A percentile compares a stretch with the other conserved stretches of the same genome.
Conservation (phyloP, 2,797 vertebrate species). For the Sebastes minor region DNA sequence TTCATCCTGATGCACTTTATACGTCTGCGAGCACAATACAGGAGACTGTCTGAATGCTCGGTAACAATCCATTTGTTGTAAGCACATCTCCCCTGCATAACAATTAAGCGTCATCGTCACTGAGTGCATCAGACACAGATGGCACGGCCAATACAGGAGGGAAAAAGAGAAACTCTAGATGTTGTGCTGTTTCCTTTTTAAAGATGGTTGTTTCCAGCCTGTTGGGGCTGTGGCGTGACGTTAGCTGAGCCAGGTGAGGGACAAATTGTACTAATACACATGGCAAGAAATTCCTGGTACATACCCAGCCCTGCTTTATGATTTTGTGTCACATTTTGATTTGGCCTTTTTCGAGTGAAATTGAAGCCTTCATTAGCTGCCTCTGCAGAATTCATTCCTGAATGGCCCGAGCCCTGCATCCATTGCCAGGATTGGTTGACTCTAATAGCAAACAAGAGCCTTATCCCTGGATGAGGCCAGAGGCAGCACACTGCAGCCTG, state of each 20-base stretch:
- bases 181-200: slow-evolving; percentile 38
- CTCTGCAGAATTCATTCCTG: slow-evolving; percentile 54
- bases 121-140: slow-evolving; percentile 73
- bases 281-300: slow-evolving; percentile 8
- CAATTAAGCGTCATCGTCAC: slow-evolving; percentile 70
- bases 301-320: not conserved
- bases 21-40: slow-evolving; percentile 22
- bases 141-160: slow-evolving; percentile 52
- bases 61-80: slow-evolving; percentile 64
- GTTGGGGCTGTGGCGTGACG: slow-evolving; percentile 17
- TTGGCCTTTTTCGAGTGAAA: slow-evolving; percentile 18
- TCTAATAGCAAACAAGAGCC: slow-evolving; percentile 62
- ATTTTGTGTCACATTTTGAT: slow-evolving; percentile 29
- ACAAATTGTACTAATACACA: slow-evolving; percentile 16
- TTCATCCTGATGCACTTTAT: not conserved
- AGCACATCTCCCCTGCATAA: slow-evolving; percentile 70
- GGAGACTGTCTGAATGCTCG: slow-evolving; percentile 49
- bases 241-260: slow-evolving; percentile 2
- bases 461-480: slow-evolving; percentile 74
- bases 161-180: slow-evolving; percentile 31
- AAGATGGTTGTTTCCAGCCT: slow-evolving; percentile 30
- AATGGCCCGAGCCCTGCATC: slow-evolving; percentile 33
- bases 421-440: slow-evolving; percentile 62
- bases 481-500: slow-evolving; percentile 78
- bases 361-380: slow-evolving; percentile 51